Base-by-base conservation (phyloP, 2,113 vertebrate species). In the Lagopus muta region DNA sequence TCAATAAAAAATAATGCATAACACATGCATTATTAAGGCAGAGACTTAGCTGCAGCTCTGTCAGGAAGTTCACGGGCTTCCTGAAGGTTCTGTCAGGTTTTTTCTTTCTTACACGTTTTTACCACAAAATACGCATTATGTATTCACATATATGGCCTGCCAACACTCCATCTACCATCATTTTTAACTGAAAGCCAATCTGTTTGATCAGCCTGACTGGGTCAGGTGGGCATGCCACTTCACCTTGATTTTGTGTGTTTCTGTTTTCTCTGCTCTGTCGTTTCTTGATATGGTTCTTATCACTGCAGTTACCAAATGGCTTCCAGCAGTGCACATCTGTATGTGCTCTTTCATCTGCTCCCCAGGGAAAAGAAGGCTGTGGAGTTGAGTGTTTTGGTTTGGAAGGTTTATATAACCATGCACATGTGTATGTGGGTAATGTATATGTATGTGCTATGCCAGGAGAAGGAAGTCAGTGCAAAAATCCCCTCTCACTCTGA, bases 1-100 rank as follows among this genome's bases (percentile, higher is more conserved):
- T 93, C 87, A 94, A 86, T 95, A 94, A 95, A 88, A 91, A 94
- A n/a, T 96, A 96, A 96, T 52, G 47, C 89, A 83, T 65, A 97
- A 57, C 94, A 96, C 82, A 83, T 97, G 94, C 47, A 15, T 75
- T 86, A 81, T 93, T 86, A 91, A 93, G 88, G 72, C 87, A 78
- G 43, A 34, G 64, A 62, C 52, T 95, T 93, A 92, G 79, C 76
- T 93, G 79, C 57, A 80, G 79, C 88, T 76, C 34, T 71, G 87
- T 73, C 1, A 8, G 79, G 78, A 96, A 92, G 85, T 89, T 96
- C 17, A 5, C 67, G 45, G 50, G 66, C 55, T 87, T 95, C 84
- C 75, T 87, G 78, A 27, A 92, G 66, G 52, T 78, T 65, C 54
- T 54, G 52, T 73, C 4, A 0, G 22, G 17, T 28, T 28, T 47